Base-by-base conservation (phyloP, 2,797 vertebrate species). In the Triplophysa bombifrons region DNA sequence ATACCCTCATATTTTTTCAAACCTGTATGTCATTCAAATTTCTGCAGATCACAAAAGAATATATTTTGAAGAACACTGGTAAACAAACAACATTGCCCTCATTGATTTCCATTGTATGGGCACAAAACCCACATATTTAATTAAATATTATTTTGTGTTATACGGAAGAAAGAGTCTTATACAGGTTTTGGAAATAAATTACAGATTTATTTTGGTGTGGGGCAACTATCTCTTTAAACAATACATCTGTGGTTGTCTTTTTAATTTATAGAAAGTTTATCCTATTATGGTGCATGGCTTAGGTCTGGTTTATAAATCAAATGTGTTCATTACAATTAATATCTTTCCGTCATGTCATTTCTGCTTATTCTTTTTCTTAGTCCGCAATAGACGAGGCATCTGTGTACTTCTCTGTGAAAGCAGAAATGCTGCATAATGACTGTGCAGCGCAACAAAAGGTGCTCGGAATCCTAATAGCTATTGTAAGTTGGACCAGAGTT, bases 391-490 rank as follows among this genome's bases (percentile, higher is more conserved):
- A 27, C 17, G n/a, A 22, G 56, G 41, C 68, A 38, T 72, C n/a
- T 44, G 34, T 46, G 41, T 60, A 41, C 13, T 44, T 60, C 60
- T 56, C 50, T 27, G 61, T 63, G 34, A n/a, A 0, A n/a, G 34
- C n/a, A 20, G 63, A 65, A 70, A 64, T 69, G 67, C 78, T 76
- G 75, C 72, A 81, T 83, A 80, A 72, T 77, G 63, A 11, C 55
- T 48, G 64, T 72, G 79, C 56, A 46, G 76, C n/a, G 30, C 74
- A 71, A 38, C 64, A 76, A 78, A 63, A 66, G 48, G 9, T 74
- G 72, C 72, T 66, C 58, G 60, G 79, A 85, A 83, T 83, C 48
- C 55, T 79, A 83, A 85, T 83, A 73, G 51, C 25, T 6, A 27
- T 2, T 27, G 25, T 27, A 73, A 66, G 67, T 69, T 72, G 67